phyloP scores from a whole-genome alignment of 2,113 vertebrate species.

The Garra rufa region DNA sequence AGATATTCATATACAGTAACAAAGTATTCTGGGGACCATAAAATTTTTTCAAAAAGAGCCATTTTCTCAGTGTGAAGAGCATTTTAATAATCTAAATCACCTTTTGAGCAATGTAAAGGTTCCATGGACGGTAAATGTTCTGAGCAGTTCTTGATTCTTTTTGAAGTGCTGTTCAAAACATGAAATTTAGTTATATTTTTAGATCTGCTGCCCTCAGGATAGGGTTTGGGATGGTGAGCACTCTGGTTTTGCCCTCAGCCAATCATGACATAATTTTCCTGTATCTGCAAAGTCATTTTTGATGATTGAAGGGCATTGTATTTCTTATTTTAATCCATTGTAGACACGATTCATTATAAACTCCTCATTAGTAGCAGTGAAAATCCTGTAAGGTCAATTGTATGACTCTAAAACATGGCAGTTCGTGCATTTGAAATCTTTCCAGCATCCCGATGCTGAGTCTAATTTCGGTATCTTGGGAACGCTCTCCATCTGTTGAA shows the following conservation, averaged over 20 bases:
- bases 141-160: background rate
- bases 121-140: background rate
- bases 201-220: background rate
- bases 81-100: background rate
- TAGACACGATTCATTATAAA: background rate
- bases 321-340: background rate
- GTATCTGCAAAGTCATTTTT: background rate
- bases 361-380: background rate
- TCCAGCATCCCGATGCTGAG: slow-evolving; percentile 17
- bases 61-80: too few species aligned
- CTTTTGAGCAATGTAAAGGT: background rate
- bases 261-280: background rate
- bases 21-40: too few species aligned
- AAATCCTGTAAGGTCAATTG: background rate
- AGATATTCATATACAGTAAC: too few species aligned
- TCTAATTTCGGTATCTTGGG: slow-evolving; percentile 41
- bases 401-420: background rate
- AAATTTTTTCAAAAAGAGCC: too few species aligned
- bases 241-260: background rate
- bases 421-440: slow-evolving; percentile 2
- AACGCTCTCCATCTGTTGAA: slow-evolving; percentile 51
- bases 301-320: background rate
- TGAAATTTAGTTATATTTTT: background rate
- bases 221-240: background rate
- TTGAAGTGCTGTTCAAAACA: background rate